Base-by-base conservation (phyloP, 2,888 invertebrate species). In the Cataglyphis albicans region DNA sequence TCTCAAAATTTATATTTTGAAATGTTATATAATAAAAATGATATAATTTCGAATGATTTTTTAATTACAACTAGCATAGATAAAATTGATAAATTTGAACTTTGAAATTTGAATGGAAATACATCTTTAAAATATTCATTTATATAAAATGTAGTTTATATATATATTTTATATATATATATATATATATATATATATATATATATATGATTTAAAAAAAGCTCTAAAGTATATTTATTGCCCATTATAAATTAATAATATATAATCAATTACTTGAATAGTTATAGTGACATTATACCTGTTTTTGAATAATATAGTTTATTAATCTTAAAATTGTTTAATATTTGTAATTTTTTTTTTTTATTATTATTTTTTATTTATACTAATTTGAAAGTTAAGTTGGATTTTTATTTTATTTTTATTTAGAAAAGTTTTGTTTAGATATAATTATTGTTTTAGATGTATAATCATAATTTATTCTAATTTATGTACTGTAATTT, bases 401-500 rank as follows among this genome's bases (percentile, higher is more conserved):
- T n/a, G 7, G 2, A 52, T 52, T 52, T 52, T 52, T 52, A 52
- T 52, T 52, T 52, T 52, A 52, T n/a, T n/a, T 64, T 35, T 63
- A n/a, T 35, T 10, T 10, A 44, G 12, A 15, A 44, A 44, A 4
- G 0, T 48, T 64, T 35, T 63, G 9, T 63, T 10, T 5, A 52
- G 2, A n/a, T 52, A 52, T 52, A n/a, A n/a, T 18, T 48, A 48
- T 18, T 48, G 5, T 18, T 52, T 52, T 52, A 48, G 7, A 6
- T n/a, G 3, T 12, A 48, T 70, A 73, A 52, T 82, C 41, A 52
- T 35, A 82, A 52, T 57, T 35, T 35, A 44, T 72, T 65, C 21
- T 70, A 70, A 57, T 67, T 81, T 29, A 35, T 61, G 76, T 78
- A 74, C 68, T 86, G 81, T 87, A 86, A 92, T 90, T 88, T 97